These are phyloP conservation scores for Chlorospingus flavigularis DNA, from an alignment of 2,797 vertebrate genomes.

Conservation along the genomic window DNA sequence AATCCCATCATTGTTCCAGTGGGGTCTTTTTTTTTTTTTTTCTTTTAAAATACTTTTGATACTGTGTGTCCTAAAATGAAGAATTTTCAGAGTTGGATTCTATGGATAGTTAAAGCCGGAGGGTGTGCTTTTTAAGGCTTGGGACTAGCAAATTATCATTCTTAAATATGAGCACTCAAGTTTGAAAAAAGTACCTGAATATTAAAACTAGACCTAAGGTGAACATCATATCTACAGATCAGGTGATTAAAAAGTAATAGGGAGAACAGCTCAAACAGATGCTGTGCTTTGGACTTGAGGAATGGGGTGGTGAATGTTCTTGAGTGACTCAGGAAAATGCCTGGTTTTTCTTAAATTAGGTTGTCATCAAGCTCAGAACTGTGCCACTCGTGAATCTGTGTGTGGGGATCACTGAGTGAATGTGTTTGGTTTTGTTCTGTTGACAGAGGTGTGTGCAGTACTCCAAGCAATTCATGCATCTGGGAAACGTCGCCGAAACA, in stretches of 20 bases:
- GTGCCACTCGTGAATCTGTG: not conserved
- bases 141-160: not conserved
- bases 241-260: not conserved
- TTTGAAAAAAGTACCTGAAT: not conserved
- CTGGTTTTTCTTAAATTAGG: not conserved
- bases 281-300: not conserved
- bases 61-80: not conserved
- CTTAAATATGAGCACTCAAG: not conserved
- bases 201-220: not conserved
- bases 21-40: not conserved
- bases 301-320: not conserved
- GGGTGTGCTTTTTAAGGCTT: not conserved
- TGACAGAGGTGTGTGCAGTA: slow-evolving; percentile 90
- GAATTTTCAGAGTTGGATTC: not conserved
- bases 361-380: not conserved
- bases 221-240: not conserved
- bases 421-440: slow-evolving; percentile 28
- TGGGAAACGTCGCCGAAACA: slow-evolving; percentile 90
- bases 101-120: not conserved
- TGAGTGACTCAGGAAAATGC: not conserved
- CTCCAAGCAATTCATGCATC: slow-evolving; percentile 94
- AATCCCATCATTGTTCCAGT: not conserved
- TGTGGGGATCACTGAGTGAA: not conserved
- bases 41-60: not conserved
- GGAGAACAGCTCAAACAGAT: not conserved